Percentiles rank a stretch among this genome's conserved stretches.
Conservation (phyloP, 1,140 invertebrate species). For the Gryon sp. region DNA sequence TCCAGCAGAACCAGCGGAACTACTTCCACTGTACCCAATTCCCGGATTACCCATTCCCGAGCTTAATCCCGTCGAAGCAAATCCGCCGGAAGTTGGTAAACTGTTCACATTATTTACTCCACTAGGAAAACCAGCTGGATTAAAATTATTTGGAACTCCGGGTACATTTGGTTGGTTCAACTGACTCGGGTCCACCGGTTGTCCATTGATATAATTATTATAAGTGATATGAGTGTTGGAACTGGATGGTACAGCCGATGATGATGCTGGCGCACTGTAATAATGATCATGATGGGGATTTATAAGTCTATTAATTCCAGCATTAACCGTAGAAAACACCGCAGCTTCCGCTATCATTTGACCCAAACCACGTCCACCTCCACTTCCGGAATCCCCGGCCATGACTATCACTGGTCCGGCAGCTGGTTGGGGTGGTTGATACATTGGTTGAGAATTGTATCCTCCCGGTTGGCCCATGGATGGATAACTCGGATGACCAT, state of each 20-base stretch:
- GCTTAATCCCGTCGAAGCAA: too few species aligned
- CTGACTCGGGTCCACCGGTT: slow-evolving; percentile 25
- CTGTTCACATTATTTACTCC: slow-evolving; percentile 1
- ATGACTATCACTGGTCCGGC: slow-evolving; percentile 69
- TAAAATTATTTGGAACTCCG: background rate
- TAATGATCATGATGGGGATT: slow-evolving; percentile 63
- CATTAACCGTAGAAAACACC: slow-evolving; percentile 70
- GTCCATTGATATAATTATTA: slow-evolving; percentile 68
- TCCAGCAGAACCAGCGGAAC: slow-evolving; percentile 2
- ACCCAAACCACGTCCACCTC: slow-evolving; percentile 66
- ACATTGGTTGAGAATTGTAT: slow-evolving; percentile 63
- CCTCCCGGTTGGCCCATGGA: slow-evolving; percentile 23
- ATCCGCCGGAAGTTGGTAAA: slow-evolving; percentile 5
- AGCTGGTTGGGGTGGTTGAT: slow-evolving; percentile 66
- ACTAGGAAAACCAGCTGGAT: slow-evolving; percentile 11
- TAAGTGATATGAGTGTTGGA: slow-evolving; percentile 68
- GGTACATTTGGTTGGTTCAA: slow-evolving; percentile 15
- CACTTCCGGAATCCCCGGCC: slow-evolving; percentile 60
- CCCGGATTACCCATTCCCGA: too few species aligned
- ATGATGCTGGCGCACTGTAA: slow-evolving; percentile 14
- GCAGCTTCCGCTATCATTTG: slow-evolving; percentile 72
- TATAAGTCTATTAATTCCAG: slow-evolving; percentile 69
- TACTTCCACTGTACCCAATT: background rate
- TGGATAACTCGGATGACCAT: slow-evolving; percentile 19
- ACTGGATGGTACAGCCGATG: slow-evolving; percentile 7